Evolutionary conservation across 2,113 vertebrate genomes (phyloP).

Genomic region (Larimichthys crocea): DNA sequence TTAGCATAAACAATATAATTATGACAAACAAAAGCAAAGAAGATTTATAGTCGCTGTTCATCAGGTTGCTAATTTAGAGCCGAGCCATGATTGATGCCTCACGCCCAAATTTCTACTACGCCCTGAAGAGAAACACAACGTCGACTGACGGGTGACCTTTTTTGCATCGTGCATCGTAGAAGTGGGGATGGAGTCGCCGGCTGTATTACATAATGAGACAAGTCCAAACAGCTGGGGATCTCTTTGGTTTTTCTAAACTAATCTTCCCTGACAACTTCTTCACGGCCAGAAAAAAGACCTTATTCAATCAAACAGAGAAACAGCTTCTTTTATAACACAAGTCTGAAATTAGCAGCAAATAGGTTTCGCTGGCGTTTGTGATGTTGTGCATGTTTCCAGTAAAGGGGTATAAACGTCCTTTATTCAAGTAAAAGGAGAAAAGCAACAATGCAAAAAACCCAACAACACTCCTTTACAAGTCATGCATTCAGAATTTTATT

Average conservation of each 20-base stretch:
- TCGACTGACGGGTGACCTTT: constrained; percentile 19
- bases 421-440: background rate
- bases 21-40: constrained; percentile 21
- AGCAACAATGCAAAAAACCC: background rate
- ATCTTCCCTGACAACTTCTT: constrained; percentile 55
- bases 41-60: constrained; percentile 13
- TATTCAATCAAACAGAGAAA: constrained; percentile 32
- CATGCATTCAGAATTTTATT: background rate
- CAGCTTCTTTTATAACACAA: constrained; percentile 27
- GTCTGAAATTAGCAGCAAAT: constrained; percentile 27
- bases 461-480: background rate
- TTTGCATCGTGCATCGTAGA: constrained; percentile 2
- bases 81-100: constrained; percentile 36
- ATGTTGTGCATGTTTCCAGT: background rate
- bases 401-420: background rate
- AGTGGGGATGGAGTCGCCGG: constrained; percentile 11
- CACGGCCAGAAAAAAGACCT: constrained; percentile 45
- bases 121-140: constrained; percentile 26
- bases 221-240: constrained; percentile 63
- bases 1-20: constrained; percentile 31
- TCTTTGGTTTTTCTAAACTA: constrained; percentile 53
- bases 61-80: constrained; percentile 5
- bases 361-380: constrained; percentile 15
- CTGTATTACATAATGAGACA: constrained; percentile 63
- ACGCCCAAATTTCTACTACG: constrained; percentile 15